Evolutionary conservation across 1,140 invertebrate species (phyloP).

Genomic region (Calephelis nemesis): DNA sequence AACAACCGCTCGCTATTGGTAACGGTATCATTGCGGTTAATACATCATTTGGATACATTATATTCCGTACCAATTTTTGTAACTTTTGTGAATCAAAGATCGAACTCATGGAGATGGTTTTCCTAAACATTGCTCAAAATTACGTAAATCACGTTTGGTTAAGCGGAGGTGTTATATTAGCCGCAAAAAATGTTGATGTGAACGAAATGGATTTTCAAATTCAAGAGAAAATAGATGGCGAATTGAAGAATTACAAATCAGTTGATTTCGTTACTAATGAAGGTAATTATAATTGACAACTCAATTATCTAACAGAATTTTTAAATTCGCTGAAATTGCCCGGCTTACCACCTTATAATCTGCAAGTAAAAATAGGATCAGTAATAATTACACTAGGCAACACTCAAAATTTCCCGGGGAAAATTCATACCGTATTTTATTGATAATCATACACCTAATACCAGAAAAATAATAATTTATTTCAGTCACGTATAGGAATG

Average conservation of each 20-base stretch:
- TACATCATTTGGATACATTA: neutral
- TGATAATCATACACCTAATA: too few species aligned
- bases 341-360: neutral
- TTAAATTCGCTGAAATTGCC: neutral
- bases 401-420: too few species aligned
- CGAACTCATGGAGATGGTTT: constrained; percentile 28
- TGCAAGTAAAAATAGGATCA: too few species aligned
- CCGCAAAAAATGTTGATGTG: constrained; percentile 27
- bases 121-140: constrained; percentile 31
- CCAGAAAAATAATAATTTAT: too few species aligned
- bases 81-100: constrained; percentile 25
- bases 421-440: too few species aligned
- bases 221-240: constrained; percentile 27
- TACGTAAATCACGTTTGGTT: constrained; percentile 25
- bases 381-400: too few species aligned
- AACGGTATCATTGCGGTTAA: neutral
- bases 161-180: constrained; percentile 25
- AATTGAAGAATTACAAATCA: constrained; percentile 31
- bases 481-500: too few species aligned
- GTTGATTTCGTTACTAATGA: constrained; percentile 29
- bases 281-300: constrained; percentile 6
- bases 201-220: constrained; percentile 28
- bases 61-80: constrained; percentile 24
- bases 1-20: neutral
- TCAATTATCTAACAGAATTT: constrained; percentile 11